Evolutionary conservation across 2,888 invertebrate species (phyloP).

Genomic region (Furcula furcula): DNA sequence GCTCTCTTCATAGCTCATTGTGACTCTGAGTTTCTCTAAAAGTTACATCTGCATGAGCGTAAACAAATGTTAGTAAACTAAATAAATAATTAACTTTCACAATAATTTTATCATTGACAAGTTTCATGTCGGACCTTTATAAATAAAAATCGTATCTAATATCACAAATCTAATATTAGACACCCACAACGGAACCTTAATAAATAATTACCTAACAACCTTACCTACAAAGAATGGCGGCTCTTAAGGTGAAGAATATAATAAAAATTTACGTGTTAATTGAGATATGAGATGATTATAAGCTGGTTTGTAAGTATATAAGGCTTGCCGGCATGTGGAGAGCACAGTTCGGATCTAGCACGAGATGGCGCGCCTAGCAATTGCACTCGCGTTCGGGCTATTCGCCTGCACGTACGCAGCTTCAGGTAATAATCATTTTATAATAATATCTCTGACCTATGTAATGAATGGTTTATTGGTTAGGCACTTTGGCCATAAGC

Average conservation of each 20-base stretch:
- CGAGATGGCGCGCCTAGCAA: conserved; percentile 57
- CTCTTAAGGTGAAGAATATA: conserved; percentile 57
- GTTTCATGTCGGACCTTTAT: neutral
- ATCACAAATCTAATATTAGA: conserved; percentile 2
- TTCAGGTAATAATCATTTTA: no score
- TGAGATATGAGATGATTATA: conserved; percentile 54
- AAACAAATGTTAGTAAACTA: no score
- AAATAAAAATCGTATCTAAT: neutral
- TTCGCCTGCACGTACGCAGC: conserved; percentile 54
- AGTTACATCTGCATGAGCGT: no score
- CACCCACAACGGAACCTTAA: conserved; percentile 30
- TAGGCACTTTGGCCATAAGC: no score
- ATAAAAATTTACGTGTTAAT: conserved; percentile 44
- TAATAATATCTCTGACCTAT: no score
- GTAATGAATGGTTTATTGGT: no score
- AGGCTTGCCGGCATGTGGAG: conserved; percentile 17
- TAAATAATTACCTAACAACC: conserved; percentile 19
- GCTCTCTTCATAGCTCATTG: no score
- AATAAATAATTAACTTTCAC: no score
- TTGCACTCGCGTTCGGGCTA: conserved; percentile 60
- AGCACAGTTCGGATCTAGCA: conserved; percentile 36
- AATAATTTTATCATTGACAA: neutral
- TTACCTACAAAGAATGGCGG: conserved; percentile 35
- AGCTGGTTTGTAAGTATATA: conserved; percentile 59
- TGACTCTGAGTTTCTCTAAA: no score